phyloP scores from a whole-genome alignment of 2,888 invertebrate species.

The Chrysodeixis includens region DNA sequence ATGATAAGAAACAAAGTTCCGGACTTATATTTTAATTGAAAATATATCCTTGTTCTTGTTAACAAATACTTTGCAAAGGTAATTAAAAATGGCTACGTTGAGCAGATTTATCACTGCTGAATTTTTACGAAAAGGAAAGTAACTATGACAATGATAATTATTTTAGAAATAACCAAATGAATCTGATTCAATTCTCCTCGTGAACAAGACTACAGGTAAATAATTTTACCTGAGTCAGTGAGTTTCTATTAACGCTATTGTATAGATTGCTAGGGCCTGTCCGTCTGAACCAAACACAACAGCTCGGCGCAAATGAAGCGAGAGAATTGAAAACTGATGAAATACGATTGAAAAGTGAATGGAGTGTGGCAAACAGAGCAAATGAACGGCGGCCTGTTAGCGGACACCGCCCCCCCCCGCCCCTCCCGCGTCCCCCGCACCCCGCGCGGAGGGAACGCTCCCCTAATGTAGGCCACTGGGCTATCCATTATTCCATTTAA shows the following conservation, averaged over 20 bases:
- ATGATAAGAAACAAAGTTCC: background rate
- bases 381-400: constrained; percentile 47
- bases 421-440: constrained; percentile 29
- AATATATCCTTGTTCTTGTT: background rate
- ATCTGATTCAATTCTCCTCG: background rate
- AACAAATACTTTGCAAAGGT: background rate
- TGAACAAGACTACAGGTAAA: background rate
- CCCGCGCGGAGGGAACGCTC: constrained; percentile 29
- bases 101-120: background rate
- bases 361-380: constrained; percentile 56
- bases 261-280: background rate
- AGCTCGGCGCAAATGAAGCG: constrained; percentile 59
- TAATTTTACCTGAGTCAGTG: constrained; percentile 5
- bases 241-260: constrained; percentile 5
- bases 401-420: constrained; percentile 31
- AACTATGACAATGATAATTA: too few species aligned
- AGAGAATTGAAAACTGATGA: constrained; percentile 65
- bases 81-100: background rate
- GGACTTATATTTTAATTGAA: background rate
- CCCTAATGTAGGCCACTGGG: constrained; percentile 59
- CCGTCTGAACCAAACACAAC: constrained; percentile 31
- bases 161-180: too few species aligned
- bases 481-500: constrained; percentile 55
- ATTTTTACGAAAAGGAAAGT: background rate
- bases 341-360: constrained; percentile 60